These are phyloP conservation scores for Pipistrellus nathusii DNA, from an alignment of 2,797 vertebrate genomes.

Conservation along the genomic window DNA sequence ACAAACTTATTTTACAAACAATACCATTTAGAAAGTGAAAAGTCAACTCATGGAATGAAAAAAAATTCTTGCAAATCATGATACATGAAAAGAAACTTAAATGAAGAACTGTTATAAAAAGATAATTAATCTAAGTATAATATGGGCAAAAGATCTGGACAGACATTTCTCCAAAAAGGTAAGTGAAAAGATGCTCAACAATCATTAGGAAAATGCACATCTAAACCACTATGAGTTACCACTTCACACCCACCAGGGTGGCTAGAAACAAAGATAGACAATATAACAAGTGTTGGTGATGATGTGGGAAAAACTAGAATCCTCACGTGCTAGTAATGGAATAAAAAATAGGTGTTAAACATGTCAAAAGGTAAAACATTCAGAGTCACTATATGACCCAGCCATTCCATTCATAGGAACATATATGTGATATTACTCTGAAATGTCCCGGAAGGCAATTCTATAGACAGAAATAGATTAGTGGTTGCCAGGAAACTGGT, in stretches of 20 bases:
- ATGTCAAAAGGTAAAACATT: constrained; percentile 1
- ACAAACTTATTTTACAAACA: neutral
- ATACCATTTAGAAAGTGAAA: neutral
- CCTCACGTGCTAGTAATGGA: neutral
- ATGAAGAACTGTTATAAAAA: neutral
- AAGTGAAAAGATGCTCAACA: neutral
- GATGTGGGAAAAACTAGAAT: neutral
- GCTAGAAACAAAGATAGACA: neutral
- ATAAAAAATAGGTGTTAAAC: neutral
- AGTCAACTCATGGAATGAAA: neutral
- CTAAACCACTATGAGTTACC: neutral
- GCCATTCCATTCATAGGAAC: neutral
- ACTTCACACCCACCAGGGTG: neutral
- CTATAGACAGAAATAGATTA: neutral
- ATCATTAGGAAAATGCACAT: neutral
- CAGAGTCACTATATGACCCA: neutral
- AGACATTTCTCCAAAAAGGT: neutral
- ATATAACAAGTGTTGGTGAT: neutral
- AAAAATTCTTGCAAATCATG: constrained; percentile 6
- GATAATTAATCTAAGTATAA: neutral
- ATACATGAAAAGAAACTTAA: neutral
- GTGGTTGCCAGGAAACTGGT: neutral
- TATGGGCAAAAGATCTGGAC: neutral
- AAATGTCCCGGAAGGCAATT: neutral
- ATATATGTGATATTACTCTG: neutral